These are phyloP conservation scores for Vesta saturnalis DNA, from an alignment of 2,888 invertebrate genomes.

Conservation along the genomic window DNA sequence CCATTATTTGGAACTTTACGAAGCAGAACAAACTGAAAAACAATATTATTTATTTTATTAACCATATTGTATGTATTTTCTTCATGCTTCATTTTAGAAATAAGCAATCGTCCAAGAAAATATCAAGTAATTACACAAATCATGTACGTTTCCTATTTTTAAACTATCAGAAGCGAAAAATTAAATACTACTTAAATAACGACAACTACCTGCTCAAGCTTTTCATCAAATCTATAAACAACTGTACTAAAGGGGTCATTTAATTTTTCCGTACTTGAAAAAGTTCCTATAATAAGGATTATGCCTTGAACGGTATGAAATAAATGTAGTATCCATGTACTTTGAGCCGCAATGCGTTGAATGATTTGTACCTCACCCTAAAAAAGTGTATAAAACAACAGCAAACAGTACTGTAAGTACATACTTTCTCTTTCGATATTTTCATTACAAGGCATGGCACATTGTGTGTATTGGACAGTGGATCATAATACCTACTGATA, in stretches of 20 bases:
- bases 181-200: no score
- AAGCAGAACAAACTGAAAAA: constrained; percentile 53
- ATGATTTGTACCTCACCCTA: constrained; percentile 49
- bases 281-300: constrained; percentile 54
- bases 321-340: constrained; percentile 50
- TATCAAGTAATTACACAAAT: no score
- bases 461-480: constrained; percentile 49
- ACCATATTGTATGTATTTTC: no score
- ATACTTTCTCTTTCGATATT: constrained; percentile 51
- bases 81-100: no score
- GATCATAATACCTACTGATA: constrained; percentile 54
- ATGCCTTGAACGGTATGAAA: constrained; percentile 56
- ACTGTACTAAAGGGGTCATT: constrained; percentile 41
- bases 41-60: no score
- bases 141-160: no score
- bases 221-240: constrained; percentile 51
- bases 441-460: constrained; percentile 51
- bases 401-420: background rate
- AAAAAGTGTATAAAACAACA: constrained; percentile 40
- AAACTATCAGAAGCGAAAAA: no score
- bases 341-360: constrained; percentile 52
- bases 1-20: constrained; percentile 51
- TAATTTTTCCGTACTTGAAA: constrained; percentile 32
- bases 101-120: no score
- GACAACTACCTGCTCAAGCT: constrained; percentile 47